Base-by-base conservation (phyloP, 1,140 invertebrate species). In the Polyergus mexicanus region DNA sequence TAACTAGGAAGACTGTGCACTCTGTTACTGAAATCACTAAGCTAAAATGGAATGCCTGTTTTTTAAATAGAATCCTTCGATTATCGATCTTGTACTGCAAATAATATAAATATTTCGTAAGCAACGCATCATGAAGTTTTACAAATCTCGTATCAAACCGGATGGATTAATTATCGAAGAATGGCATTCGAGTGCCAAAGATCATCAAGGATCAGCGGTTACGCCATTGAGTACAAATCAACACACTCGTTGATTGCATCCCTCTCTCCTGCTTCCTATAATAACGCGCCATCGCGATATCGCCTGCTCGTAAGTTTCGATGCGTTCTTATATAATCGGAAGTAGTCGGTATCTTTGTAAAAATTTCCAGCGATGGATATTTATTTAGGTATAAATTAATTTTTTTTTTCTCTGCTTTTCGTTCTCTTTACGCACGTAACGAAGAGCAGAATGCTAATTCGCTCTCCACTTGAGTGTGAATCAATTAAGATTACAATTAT, bases 141-240 rank as follows among this genome's bases (percentile, higher is more conserved):
- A 85, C 88, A 88, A 90, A 91, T 92, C 89, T 89, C 69, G 56
- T 88, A 84, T 89, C 87, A 90, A 86, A 88, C 75, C 54, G 85
- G 84, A 90, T 85, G 86, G 87, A 89, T 92, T 91, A 91, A 92
- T 91, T 90, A 89, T 87, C 58, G 63, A 62, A 72, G 51, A 77
- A 58, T 68, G 32, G 44, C 38, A 76, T 63, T 71, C 71, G 47
- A 69, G 51, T 80, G 78, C 80, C 72, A 28, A 65, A 63, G 90
- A 91, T 92, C 86, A 77, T 91, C 88, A 87, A 47, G 90, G 74
- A 91, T 89, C 76, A 84, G 65, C 60, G 81, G 32, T 84, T 65
- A n/a, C 54, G 85, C 83, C 78, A 89, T 92, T 92, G 91, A 91
- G 86, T 86, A 87, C 80, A 74, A 91, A 91, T 91, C 89, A 92